Evolutionary conservation across 2,113 vertebrate species (phyloP).

Genomic region (Sceloporus undulatus): DNA sequence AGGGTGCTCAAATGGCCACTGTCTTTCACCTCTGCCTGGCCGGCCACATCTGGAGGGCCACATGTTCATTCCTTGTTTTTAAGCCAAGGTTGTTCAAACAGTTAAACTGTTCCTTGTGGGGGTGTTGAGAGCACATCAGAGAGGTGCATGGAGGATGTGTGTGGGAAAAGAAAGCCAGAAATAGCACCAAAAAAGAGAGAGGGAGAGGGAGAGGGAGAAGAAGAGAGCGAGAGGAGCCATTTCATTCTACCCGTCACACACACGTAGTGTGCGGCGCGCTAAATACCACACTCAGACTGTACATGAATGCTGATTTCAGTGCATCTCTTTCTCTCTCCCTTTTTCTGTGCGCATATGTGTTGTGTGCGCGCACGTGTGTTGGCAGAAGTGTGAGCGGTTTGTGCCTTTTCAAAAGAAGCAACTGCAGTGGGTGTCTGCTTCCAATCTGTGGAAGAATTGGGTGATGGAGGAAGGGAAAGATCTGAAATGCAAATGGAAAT

Average conservation of each 20-base stretch:
- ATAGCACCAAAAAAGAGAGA: neutral
- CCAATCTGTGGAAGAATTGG: neutral
- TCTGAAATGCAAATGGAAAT: neutral
- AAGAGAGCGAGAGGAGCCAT: conserved; percentile 20
- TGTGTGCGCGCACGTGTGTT: neutral
- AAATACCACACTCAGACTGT: conserved; percentile 4
- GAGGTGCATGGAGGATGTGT: neutral
- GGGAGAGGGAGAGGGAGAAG: too few relatives aligned
- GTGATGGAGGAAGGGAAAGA: neutral
- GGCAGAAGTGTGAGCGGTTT: neutral
- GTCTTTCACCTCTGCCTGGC: too few relatives aligned
- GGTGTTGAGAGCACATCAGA: neutral
- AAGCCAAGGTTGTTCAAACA: neutral
- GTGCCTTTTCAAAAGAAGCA: neutral
- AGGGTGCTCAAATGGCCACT: neutral
- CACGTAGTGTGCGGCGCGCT: conserved; percentile 1
- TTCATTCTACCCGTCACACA: neutral
- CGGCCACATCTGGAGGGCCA: neutral
- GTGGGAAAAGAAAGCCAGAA: neutral
- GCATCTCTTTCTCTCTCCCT: too few relatives aligned
- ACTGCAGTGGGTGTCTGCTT: neutral
- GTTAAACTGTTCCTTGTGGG: neutral
- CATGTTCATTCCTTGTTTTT: neutral
- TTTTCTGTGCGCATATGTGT: neutral
- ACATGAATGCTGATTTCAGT: conserved; percentile 18